Base-by-base conservation (phyloP, 2,113 vertebrate genomes). In the Tauraco erythrolophus region DNA sequence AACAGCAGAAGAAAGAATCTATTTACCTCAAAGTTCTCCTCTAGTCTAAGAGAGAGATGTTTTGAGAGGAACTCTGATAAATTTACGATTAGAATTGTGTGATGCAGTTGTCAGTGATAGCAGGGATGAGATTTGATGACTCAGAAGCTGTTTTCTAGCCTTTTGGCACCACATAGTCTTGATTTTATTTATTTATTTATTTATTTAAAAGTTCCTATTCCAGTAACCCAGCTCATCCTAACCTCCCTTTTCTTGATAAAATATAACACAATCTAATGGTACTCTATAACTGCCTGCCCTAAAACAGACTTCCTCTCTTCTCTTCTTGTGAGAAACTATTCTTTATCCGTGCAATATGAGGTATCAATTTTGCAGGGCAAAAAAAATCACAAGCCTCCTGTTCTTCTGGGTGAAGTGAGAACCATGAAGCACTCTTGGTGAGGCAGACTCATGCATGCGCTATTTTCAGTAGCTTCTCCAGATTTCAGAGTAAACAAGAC, bases 391-490 rank as follows among this genome's bases (percentile, higher is more conserved):
- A 91, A 74, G 79, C 71, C 35, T 66, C 51, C 30, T 45, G 33
- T 66, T 88, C 50, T 57, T 88, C 31, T 48, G 39, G 53, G 23
- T 71, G 71, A 84, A 76, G 31, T 0, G 1, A 56, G 75, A 88
- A 75, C 5, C 45, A 46, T 9, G 39, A 92, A 84, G 56, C 61
- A 72, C 50, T 83, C 66, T 33, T 4, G 65, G 39, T 7, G 41
- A 66, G 48, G 71, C 43, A 75, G 90, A 87, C n/a, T 75, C 7
- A 3, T 28, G 13, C 65, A 35, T 69, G 45, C 78, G 37, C 66
- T 88, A 75, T 93, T 97, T 94, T 94, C 65, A 83, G 68, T 6
- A 89, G 31, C 45, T 30, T 81, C 37, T 90, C 58, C 80, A 89
- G 33, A 76, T 87, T 84, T 87, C 72, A 70, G 31, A 46, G 51